Base-by-base conservation (phyloP, 2,113 vertebrate genomes). In the Nannospalax galili region DNA sequence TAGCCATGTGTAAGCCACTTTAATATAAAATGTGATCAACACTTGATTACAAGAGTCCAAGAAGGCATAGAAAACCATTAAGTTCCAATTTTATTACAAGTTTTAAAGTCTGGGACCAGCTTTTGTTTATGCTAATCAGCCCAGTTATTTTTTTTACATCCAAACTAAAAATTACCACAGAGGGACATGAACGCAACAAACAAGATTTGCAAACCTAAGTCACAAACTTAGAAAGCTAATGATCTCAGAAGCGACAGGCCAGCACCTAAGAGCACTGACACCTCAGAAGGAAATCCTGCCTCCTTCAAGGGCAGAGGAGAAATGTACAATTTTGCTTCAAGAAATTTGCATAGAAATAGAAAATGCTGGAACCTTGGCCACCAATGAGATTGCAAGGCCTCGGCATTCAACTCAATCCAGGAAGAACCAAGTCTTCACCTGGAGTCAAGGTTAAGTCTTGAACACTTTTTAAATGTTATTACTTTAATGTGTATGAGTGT, bases 1-100 rank as follows among this genome's bases (percentile, higher is more conserved):
- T 84, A 97, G 94, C 90, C 94, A 88, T 2, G 60, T 85, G 93
- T 96, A 52, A 96, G 96, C 96, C 97, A 96, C 96, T 97, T 97
- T 95, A 97, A 97, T 97, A 95, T 19, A 85, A 95, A 97, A 92
- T 56, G 67, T 82, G 62, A 96, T 88, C 82, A 88, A 91, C 85
- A 64, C 67, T 93, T 93, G 64, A 82, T 90, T 95, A 97, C 97
- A 98, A 77, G 93, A 94, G 93, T 80, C 95, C 65, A 90, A 88
- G 96, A 95, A 90, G 69, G 80, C 62, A 95, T 77, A 95, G 89
- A 96, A 96, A 94, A 97, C 67, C 94, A 95, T 3, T 1, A 45
- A 56, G 80, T 92, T 95, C 72, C 80, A 22, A 88, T 93, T 97
- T 97, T 90, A 97, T 96, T 96, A 96, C 96, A 97, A 93, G 69